Conservation (phyloP, 1,140 invertebrate genomes). For the Eurosta solidaginis region DNA sequence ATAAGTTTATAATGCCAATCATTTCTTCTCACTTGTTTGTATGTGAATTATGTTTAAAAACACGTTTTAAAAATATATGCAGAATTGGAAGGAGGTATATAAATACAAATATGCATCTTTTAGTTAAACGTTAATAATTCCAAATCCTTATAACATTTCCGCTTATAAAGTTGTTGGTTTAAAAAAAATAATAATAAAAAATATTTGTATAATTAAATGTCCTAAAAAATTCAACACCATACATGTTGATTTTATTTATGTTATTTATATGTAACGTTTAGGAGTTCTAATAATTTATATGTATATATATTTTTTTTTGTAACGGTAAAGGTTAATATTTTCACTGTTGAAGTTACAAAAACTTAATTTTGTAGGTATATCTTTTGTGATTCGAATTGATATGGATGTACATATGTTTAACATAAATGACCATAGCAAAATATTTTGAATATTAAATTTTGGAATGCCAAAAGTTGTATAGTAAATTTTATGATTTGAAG, state of each 20-base stretch:
- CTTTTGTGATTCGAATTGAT: background rate
- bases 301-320: too few species aligned
- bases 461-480: background rate
- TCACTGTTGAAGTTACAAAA: background rate
- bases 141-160: background rate
- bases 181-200: background rate
- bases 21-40: constrained; percentile 47
- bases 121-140: constrained; percentile 14
- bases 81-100: constrained; percentile 60
- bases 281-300: too few species aligned
- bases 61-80: constrained; percentile 44
- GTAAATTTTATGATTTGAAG: background rate
- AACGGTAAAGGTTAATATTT: too few species aligned
- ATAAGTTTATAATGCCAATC: constrained; percentile 17
- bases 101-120: constrained; percentile 26
- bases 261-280: too few species aligned
- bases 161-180: background rate
- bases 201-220: background rate
- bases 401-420: background rate
- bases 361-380: background rate
- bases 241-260: background rate
- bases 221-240: too few species aligned
- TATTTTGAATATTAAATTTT: background rate
- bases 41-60: constrained; percentile 31
- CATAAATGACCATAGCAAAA: constrained; percentile 24